phyloP scores from a whole-genome alignment of 2,797 vertebrate species.

The Anas georgica region DNA sequence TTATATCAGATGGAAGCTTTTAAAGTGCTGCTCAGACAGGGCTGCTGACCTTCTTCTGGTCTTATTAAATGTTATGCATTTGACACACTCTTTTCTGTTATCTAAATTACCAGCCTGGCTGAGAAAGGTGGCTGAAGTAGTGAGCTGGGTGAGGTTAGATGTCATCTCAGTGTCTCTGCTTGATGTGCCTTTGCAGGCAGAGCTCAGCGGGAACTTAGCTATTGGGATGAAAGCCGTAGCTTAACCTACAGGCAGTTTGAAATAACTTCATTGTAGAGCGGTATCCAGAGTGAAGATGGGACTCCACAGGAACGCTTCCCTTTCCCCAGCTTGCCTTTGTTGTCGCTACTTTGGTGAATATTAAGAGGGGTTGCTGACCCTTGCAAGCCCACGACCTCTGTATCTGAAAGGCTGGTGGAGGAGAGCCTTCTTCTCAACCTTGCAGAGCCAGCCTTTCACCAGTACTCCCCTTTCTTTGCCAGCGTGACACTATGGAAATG shows the following conservation, averaged over 20 bases:
- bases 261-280: slow-evolving; percentile 62
- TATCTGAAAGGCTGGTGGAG: slow-evolving; percentile 63
- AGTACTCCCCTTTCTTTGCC: slow-evolving; percentile 17
- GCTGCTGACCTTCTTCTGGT: slow-evolving; percentile 25
- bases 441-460: not conserved
- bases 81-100: slow-evolving; percentile 9
- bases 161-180: slow-evolving; percentile 47
- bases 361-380: slow-evolving; percentile 72
- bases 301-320: slow-evolving; percentile 69
- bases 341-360: slow-evolving; percentile 62
- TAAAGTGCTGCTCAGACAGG: slow-evolving; percentile 8
- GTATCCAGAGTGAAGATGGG: slow-evolving; percentile 69
- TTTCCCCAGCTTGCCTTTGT: slow-evolving; percentile 67
- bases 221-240: slow-evolving; percentile 55
- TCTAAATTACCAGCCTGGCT: slow-evolving; percentile 36
- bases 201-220: slow-evolving; percentile 42
- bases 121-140: slow-evolving; percentile 52
- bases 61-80: slow-evolving; percentile 30
- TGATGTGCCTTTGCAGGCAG: slow-evolving; percentile 65
- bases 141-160: slow-evolving; percentile 56
- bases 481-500: slow-evolving; percentile 35
- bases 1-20: slow-evolving; percentile 44
- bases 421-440: slow-evolving; percentile 50
- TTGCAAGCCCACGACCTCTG: slow-evolving; percentile 55
- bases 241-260: slow-evolving; percentile 64